phyloP scores from a whole-genome alignment of 1,140 invertebrate species.

The Meloidogyne floridensis region DNA sequence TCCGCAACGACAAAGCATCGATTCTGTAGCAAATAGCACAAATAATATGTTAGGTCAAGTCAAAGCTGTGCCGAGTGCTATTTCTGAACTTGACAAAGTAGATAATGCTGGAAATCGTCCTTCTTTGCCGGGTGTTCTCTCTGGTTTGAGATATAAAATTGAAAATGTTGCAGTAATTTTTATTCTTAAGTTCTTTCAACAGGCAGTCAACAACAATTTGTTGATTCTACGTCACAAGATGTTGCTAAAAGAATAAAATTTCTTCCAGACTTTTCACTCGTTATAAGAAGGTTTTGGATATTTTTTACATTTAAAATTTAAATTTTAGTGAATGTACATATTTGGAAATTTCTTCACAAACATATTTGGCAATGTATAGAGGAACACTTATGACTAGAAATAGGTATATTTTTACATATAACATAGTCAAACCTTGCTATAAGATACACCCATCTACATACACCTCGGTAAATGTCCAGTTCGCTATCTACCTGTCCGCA shows the following conservation, averaged over 20 bases:
- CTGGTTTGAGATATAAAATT: background rate
- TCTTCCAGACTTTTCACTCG: slow-evolving; percentile 55
- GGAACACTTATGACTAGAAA: slow-evolving; percentile 52
- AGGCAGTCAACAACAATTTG: slow-evolving; percentile 10
- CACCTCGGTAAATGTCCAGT: no score
- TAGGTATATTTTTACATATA: slow-evolving; percentile 22
- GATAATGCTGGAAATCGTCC: background rate
- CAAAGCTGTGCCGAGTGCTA: slow-evolving; percentile 19
- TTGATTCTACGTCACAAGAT: slow-evolving; percentile 14
- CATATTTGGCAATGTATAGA: slow-evolving; percentile 59
- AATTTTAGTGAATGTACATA: slow-evolving; percentile 53
- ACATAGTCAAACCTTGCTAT: no score
- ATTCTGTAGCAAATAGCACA: background rate
- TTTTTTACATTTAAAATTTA: background rate
- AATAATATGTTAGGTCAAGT: slow-evolving; percentile 21
- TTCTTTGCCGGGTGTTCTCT: background rate
- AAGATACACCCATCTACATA: no score
- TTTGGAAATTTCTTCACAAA: slow-evolving; percentile 57
- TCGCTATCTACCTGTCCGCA: no score
- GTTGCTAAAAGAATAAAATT: slow-evolving; percentile 52
- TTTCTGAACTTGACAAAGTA: slow-evolving; percentile 3
- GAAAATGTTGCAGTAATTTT: background rate
- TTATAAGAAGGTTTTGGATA: slow-evolving; percentile 51
- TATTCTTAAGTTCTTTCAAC: slow-evolving; percentile 18
- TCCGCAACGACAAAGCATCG: background rate